Base-by-base conservation (phyloP, 30 jellyfish, hydroid and myxozoan species). In the Pelagia noctiluca region DNA sequence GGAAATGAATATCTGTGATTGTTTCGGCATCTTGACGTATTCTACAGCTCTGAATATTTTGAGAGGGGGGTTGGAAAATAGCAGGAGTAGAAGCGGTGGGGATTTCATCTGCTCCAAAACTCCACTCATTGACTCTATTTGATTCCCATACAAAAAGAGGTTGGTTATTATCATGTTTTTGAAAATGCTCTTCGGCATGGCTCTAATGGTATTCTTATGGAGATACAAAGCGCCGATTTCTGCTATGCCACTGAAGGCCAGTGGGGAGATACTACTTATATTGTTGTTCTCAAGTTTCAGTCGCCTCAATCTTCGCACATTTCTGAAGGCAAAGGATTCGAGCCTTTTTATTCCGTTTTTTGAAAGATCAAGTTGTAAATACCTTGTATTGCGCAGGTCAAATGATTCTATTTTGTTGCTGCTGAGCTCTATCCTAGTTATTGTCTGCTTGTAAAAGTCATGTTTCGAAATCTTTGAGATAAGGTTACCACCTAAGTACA, bases 201-300 rank as follows among this genome's bases (percentile, higher is more conserved):
- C 29, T 28, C 21, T 48, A 2, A 85, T 46, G 23, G 47, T 74
- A 84, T 64, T 73, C 8, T 38, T 26, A 1, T 72, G 88, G 24
- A 85, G 71, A 46, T 25, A 75, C 11, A 85, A 66, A 38, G 65
- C 84, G 5, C 3, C 35, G 24, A 66, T 48, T 35, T 13, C 0
- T 0, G 16, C 74, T 31, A 73, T 64, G n/a, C 89, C 85, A 2
- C 54, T 42, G 64, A 85, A 85, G 30, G 95, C 88, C 13, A 29
- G 12, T 2, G 89, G 70, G 7, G 95, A 85, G 1, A 85, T 35
- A 0, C 63, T 1, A 1, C 53, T 38, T 1, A 85, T 72, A 5
- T 31, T 35, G 76, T 85, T 85, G 34, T 85, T 53, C 2, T 81
- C 76, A 1, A 81, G 83, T 30, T 64, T 12, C 12, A 81, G 33